Evolutionary conservation across 2,797 vertebrate genomes (phyloP), one percentile per base, ranked within the genome.

Genomic region (Agapornis canus): DNA sequence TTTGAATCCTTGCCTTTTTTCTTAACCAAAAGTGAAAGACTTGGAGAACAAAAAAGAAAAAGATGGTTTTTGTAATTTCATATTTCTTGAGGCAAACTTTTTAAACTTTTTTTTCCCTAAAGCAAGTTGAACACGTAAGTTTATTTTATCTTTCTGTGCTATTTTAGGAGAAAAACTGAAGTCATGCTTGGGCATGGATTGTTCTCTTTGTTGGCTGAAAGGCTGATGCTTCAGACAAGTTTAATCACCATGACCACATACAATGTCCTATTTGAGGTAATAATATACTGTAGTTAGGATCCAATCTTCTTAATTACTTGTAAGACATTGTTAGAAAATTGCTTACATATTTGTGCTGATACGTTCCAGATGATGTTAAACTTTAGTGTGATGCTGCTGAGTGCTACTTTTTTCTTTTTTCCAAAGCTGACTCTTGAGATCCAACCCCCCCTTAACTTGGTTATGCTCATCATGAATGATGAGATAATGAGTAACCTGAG

Each of bases 261-360:
- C 97, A 99, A 99, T 72, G 99, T 99, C 87, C 98, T 99, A 8
- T 99, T 99, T 92, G 99, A 99, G 99, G 99, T 99, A 98, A n/a
- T 91, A 94, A 86, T 92, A 60, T 35, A 45, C 78, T 94, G 25
- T 82, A 92, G 66, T 95, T 96, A 95, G 57, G 75, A 92, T 92
- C 90, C 89, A 88, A 40, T 96, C 83, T 92, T 93, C 71, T 13
- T 96, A 91, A 94, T 96, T 97, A 93, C 82, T 94, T 93, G 76
- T 90, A 82, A 82, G 89, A 69, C 87, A 68, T 75, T 93, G 83
- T 91, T 96, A 72, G 81, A 91, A 96, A 95, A 90, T 90, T 93
- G n/a, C 66, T 63, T 95, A 22, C 89, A 82, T 94, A 83, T 95
- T 97, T 91, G 82, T 93, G 39, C 59, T 97, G 64, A 89, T 85